Base-by-base conservation (phyloP, 2,797 vertebrate species). In the Pygocentrus nattereri region DNA sequence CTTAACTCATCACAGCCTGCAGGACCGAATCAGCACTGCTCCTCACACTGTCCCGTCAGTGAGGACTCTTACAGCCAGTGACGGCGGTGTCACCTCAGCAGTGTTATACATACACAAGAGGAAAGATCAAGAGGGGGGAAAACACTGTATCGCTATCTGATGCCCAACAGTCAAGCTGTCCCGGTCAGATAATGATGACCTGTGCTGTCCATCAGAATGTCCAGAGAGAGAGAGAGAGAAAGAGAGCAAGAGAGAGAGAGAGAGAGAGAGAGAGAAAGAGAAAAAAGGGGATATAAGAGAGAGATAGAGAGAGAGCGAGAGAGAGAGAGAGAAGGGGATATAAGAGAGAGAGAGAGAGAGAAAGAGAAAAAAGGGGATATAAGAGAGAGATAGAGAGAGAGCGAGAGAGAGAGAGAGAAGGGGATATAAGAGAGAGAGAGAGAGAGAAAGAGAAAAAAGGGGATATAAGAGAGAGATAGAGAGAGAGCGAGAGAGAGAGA, bases 151-250 rank as follows among this genome's bases (percentile, higher is more conserved):
- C 76, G 80, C 79, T 89, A 84, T 89, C 78, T 82, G 84, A 89
- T 71, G 76, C 52, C 84, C 88, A 90, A 91, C 90, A 90, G 75
- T 74, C 82, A 90, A 84, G 87, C 87, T 88, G 88, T 92, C 88
- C 88, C 86, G 90, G 89, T 89, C 90, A 88, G 83, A 82, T 79
- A 8, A 80, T 82, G 84, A 89, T 85, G 87, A 89, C 86, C 88
- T 81, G 70, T 69, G 70, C 65, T 83, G 91, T 93, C 88, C 82
- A 86, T 92, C 91, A 93, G 81, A 58, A 71, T 71, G 76, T 80
- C 74, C 76, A 74, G 67, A 69, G 65, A 74, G 67, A 69, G 65
- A 80, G 68, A 81, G 58, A 59, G 49, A 19, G 50, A 62, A 62
- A 74, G 67, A 69, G 65, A 74, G 71, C 69, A 59, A 80, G 68